Evolutionary conservation across 2,797 vertebrate species (phyloP), one percentile per base, ranked within the genome.

Genomic region (Mormyrus proboscirostris): DNA sequence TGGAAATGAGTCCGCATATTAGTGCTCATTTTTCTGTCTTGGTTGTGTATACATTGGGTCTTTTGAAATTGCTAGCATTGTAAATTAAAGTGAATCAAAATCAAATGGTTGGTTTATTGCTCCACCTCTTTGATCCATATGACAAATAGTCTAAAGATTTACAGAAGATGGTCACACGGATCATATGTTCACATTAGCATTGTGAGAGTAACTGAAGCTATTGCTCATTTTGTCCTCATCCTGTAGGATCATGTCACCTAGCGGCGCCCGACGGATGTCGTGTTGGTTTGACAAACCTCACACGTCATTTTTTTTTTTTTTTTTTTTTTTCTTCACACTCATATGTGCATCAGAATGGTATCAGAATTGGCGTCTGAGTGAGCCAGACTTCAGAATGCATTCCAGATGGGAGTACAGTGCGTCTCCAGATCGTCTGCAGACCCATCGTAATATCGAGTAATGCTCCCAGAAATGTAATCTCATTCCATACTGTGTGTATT

Each of bases 361-460:
- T 51, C 38, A 83, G 53, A n/a, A 86, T 4, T 44, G 73, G 47
- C 4, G 22, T 49, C 41, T 49, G 44, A 3, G 19, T 14, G 47
- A 57, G 50, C 85, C 29, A 41, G 25, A 29, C 29, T 57, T 44
- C 33, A 38, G 16, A 59, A 87, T 9, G 14, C 12, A 33, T 55
- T 7, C 83, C 33, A 25, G 47, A 2, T 38, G 10, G 53, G 53
- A 19, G 85, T n/a, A 41, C 33, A n/a, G 10, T 19, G 41, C 14
- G 8, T 47, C 41, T 84, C 51, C 22, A 14, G 7, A 50, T 65
- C n/a, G 9, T 19, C 41, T 49, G 53, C n/a, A 47, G 79, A n/a
- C 22, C 59, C 16, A 9, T 53, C 53, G 51, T 88, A 82, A 89
- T 84, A 76, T 89, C 44, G 87, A 87, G 69, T 88, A 84, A 69